These are phyloP conservation scores for Epizoanthus stellaris DNA, from an alignment of 92 coral and sea anemone genomes.

Conservation along the genomic window DNA sequence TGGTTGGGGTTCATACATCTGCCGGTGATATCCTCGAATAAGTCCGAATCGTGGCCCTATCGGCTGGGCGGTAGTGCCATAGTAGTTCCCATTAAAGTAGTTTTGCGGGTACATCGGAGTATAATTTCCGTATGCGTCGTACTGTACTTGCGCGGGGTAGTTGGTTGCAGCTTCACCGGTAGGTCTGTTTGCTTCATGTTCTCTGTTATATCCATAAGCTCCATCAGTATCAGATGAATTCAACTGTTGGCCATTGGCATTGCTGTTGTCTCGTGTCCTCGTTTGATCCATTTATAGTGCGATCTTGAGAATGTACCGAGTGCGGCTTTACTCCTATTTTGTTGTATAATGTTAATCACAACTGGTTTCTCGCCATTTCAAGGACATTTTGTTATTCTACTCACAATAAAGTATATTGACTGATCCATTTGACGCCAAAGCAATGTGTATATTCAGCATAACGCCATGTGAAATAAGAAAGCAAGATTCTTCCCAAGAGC, in stretches of 20 bases:
- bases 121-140: slow-evolving; percentile 11
- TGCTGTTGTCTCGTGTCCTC: not conserved
- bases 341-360: not conserved
- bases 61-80: not conserved
- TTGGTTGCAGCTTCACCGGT: not conserved
- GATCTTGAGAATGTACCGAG: not conserved
- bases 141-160: slow-evolving; percentile 19
- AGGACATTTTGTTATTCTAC: not conserved
- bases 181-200: not conserved
- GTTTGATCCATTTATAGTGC: slow-evolving; percentile 2
- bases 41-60: slow-evolving; percentile 82
- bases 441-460: not conserved
- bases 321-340: not conserved
- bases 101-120: slow-evolving; percentile 33
- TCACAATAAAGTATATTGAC: not conserved
- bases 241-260: not conserved
- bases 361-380: not conserved
- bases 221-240: not conserved
- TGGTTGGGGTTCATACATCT: slow-evolving; percentile 82
- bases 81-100: not conserved
- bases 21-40: slow-evolving; percentile 94
- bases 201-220: not conserved
- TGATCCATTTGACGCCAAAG: not conserved
- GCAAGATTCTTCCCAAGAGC: not conserved
- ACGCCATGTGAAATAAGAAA: too few relatives aligned